Evolutionary conservation across 2,888 invertebrate species (phyloP).

Genomic region (Seira sanloemensis): DNA sequence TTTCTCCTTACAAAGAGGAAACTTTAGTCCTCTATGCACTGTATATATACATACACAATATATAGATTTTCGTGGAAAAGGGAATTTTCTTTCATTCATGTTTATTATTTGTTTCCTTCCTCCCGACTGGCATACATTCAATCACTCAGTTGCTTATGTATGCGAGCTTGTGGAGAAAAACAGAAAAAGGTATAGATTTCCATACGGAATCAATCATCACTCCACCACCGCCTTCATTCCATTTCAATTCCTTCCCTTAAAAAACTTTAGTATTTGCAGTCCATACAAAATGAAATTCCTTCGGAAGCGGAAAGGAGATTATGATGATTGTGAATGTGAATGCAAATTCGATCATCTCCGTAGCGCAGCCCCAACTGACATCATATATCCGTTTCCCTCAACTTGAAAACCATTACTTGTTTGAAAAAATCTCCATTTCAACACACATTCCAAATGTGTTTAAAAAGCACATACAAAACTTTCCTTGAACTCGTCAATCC

Average conservation of each 20-base stretch:
- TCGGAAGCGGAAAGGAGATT: background rate
- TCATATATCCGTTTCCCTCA: background rate
- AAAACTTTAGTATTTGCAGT: background rate
- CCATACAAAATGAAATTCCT: conserved; percentile 12
- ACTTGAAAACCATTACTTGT: too few relatives aligned
- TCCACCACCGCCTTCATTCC: conserved; percentile 15
- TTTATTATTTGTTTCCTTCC: background rate
- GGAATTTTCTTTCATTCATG: background rate
- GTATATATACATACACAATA: background rate
- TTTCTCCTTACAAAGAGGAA: background rate
- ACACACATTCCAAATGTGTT: background rate
- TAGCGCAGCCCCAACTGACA: background rate
- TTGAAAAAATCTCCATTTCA: too few relatives aligned
- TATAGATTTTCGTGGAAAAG: background rate
- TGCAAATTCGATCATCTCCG: background rate
- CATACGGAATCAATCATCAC: conserved; percentile 60
- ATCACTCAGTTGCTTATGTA: background rate
- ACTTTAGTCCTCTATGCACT: too few relatives aligned
- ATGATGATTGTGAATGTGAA: background rate
- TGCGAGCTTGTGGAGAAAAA: too few relatives aligned
- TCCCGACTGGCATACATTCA: conserved; percentile 3
- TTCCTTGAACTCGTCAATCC: conserved; percentile 50
- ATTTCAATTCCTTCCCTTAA: conserved; percentile 9
- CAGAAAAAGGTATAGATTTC: conserved; percentile 5
- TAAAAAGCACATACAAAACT: conserved; percentile 17